These are phyloP conservation scores for cattle (Bos taurus) DNA, from an alignment of 2,113 vertebrate species.

Conservation along the genomic window ARS-UCD2.0 NC_037334.1:23641501-23642000, in stretches of 20 bases:
- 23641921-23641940: neutral
- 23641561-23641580: neutral
- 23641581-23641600: neutral
- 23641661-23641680: neutral
- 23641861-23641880: neutral
- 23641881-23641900: neutral
- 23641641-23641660: neutral
- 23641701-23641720: neutral
- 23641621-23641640: neutral
- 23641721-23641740: accelerated
- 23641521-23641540: neutral
- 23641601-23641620: neutral
- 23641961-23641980: neutral
- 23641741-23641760: neutral
- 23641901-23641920: neutral
- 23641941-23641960: neutral
- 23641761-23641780: neutral
- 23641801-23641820: neutral
- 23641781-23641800: neutral
- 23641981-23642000: neutral
- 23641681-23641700: neutral
- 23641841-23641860: neutral
- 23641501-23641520: neutral
- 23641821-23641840: neutral
- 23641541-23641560: neutral